Conservation (phyloP, 2,797 vertebrate species). For the Lagodon rhomboides region DNA sequence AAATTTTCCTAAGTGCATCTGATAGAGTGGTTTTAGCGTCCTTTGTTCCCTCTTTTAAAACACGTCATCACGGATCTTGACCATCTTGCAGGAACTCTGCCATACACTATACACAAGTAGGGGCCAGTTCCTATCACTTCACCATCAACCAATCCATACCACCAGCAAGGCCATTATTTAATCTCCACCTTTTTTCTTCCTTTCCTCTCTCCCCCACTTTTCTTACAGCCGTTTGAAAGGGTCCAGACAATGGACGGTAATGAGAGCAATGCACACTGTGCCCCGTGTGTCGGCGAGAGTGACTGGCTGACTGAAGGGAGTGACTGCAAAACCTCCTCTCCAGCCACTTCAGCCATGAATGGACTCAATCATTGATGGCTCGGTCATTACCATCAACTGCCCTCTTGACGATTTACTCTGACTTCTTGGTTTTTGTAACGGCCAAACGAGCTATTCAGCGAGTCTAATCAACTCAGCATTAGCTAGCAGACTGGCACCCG, state of each 20-base stretch:
- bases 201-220: constrained; percentile 69
- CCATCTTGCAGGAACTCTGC: constrained; percentile 53
- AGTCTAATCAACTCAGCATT: constrained; percentile 78
- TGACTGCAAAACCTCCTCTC: constrained; percentile 73
- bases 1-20: constrained; percentile 43
- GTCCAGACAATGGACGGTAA: constrained; percentile 85
- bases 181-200: constrained; percentile 74
- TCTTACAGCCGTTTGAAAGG: constrained; percentile 70
- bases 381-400: constrained; percentile 82
- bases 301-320: constrained; percentile 72
- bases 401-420: constrained; percentile 79
- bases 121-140: constrained; percentile 65
- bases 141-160: constrained; percentile 72
- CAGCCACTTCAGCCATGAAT: constrained; percentile 85
- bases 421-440: constrained; percentile 79
- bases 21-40: constrained; percentile 51
- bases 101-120: constrained; percentile 60
- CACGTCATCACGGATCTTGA: constrained; percentile 58
- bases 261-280: constrained; percentile 82
- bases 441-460: constrained; percentile 81
- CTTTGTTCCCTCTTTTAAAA: constrained; percentile 63
- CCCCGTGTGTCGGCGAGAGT: constrained; percentile 60
- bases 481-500: constrained; percentile 67
- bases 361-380: constrained; percentile 85
- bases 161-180: constrained; percentile 79